Percentiles rank a stretch among this genome's conserved stretches.
phyloP scores from a whole-genome alignment of 2,797 vertebrate species.

The Falco peregrinus region DNA sequence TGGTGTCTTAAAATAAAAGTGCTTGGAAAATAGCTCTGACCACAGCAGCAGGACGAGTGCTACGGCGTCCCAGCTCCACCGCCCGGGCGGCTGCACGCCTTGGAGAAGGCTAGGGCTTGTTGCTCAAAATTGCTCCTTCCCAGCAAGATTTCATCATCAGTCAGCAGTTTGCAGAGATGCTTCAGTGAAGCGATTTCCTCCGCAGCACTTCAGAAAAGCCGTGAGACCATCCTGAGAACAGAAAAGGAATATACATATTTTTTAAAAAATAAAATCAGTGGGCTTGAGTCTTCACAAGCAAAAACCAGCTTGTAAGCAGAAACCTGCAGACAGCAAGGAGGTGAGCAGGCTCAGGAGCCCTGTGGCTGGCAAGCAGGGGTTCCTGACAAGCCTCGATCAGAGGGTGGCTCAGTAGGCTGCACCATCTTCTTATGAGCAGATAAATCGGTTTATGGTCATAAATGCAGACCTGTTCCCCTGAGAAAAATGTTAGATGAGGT shows the following conservation, averaged over 20 bases:
- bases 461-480: not conserved
- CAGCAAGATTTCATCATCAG: not conserved
- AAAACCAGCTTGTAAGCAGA: not conserved
- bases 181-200: not conserved
- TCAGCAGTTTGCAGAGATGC: not conserved
- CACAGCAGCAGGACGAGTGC: not conserved
- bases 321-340: not conserved
- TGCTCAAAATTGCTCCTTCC: not conserved
- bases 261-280: not conserved
- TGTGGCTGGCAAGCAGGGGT: not conserved
- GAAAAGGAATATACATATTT: not conserved
- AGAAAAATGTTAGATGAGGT: not conserved
- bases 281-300: not conserved
- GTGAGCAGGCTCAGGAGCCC: not conserved
- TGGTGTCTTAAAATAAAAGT: not conserved
- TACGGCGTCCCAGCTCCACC: not conserved
- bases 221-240: not conserved
- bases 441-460: not conserved
- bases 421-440: not conserved
- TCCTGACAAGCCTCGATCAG: not conserved
- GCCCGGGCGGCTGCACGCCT: not conserved
- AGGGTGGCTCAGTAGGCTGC: accelerated
- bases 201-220: not conserved
- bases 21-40: not conserved
- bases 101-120: not conserved